phyloP scores from a whole-genome alignment of 2,888 invertebrate genomes.

The Coremacera marginata region DNA sequence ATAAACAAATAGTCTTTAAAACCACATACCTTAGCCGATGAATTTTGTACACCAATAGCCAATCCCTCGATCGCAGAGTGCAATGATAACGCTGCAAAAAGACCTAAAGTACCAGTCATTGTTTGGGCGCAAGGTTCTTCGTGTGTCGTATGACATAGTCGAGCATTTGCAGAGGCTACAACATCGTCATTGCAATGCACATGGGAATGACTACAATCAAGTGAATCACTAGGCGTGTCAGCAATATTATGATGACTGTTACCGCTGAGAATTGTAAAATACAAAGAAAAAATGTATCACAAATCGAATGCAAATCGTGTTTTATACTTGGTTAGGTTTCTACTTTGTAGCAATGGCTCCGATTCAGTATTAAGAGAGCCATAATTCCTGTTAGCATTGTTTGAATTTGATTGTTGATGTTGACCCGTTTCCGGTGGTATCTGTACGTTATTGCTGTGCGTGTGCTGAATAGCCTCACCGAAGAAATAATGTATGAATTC shows the following conservation, averaged over 20 bases:
- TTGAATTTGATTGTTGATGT: constrained; percentile 7
- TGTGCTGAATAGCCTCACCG: constrained; percentile 68
- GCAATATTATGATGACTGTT: constrained; percentile 37
- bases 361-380: constrained; percentile 54
- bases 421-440: constrained; percentile 21
- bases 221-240: constrained; percentile 3
- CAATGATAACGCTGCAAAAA: constrained; percentile 80
- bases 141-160: constrained; percentile 76
- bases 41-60: constrained; percentile 82
- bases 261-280: constrained; percentile 34
- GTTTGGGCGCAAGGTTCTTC: constrained; percentile 76
- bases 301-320: neutral
- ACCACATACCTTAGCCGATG: constrained; percentile 73
- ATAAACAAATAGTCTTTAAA: neutral
- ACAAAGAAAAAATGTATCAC: neutral
- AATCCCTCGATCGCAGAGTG: constrained; percentile 86
- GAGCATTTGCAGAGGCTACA: constrained; percentile 62
- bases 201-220: constrained; percentile 26
- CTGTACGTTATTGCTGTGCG: constrained; percentile 43
- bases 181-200: constrained; percentile 53
- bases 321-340: neutral
- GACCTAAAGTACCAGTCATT: constrained; percentile 75
- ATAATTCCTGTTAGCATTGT: constrained; percentile 49
- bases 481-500: constrained; percentile 79
- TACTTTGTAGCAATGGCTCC: constrained; percentile 40